Conservation (phyloP, 2,797 vertebrate species). For the Bufotes viridis region DNA sequence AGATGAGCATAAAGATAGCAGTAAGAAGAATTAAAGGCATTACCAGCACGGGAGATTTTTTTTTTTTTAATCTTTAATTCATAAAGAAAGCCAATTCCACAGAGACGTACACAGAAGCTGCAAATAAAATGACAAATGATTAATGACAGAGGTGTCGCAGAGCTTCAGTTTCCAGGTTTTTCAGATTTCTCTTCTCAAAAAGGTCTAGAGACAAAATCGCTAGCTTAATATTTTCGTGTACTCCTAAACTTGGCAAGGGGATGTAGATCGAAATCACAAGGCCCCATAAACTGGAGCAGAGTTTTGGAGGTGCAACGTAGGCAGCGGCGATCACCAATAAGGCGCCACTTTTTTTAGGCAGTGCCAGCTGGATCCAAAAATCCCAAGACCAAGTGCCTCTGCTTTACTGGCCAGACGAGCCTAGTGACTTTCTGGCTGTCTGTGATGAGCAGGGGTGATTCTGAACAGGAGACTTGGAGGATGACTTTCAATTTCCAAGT, state of each 20-base stretch:
- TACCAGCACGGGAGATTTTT: background rate
- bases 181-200: background rate
- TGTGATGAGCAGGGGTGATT: too few relatives aligned
- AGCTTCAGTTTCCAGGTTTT: background rate
- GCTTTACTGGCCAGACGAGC: too few relatives aligned
- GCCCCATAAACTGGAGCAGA: background rate
- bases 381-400: too few relatives aligned
- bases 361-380: too few relatives aligned
- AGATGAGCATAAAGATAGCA: constrained; percentile 35
- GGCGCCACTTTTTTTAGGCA: too few relatives aligned
- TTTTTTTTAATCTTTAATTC: constrained; percentile 46
- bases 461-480: too few relatives aligned
- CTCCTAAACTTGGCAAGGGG: background rate
- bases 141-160: constrained; percentile 17
- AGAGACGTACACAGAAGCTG: constrained; percentile 14
- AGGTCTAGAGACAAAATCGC: background rate
- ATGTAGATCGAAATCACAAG: background rate
- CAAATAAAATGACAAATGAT: constrained; percentile 42
- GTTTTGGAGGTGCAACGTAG: background rate
- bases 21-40: constrained; percentile 42
- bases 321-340: too few relatives aligned
- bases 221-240: background rate
- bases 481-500: too few relatives aligned
- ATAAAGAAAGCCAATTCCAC: constrained; percentile 39
- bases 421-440: too few relatives aligned